These are phyloP conservation scores for Sebastes taczanowskii DNA, from an alignment of 2,797 vertebrate species.

Conservation along the genomic window DNA sequence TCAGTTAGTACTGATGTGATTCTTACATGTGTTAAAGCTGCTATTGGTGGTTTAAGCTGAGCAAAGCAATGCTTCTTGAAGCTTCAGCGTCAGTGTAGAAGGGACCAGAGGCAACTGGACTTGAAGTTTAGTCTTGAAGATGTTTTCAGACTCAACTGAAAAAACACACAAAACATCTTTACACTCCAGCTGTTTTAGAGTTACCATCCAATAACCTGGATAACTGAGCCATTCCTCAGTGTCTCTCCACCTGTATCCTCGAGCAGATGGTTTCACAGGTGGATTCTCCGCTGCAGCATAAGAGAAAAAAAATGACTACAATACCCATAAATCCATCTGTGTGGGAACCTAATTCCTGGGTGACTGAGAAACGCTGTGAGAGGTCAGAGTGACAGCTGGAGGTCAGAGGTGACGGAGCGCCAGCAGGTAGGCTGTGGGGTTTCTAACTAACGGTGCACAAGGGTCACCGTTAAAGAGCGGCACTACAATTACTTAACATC, in stretches of 20 bases:
- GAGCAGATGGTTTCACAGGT: constrained; percentile 21
- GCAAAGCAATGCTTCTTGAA: too few relatives aligned
- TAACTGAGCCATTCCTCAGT: background rate
- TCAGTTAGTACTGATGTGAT: background rate
- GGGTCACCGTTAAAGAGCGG: constrained; percentile 16
- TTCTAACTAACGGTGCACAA: background rate
- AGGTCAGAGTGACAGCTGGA: constrained; percentile 23
- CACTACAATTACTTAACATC: background rate
- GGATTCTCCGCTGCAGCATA: background rate
- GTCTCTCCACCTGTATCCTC: background rate
- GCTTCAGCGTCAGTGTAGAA: background rate
- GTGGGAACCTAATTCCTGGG: constrained; percentile 33
- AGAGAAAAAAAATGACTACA: background rate
- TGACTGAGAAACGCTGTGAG: constrained; percentile 1
- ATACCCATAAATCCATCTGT: constrained; percentile 41
- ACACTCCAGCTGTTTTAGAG: background rate
- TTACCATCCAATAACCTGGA: background rate
- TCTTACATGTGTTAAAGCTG: background rate
- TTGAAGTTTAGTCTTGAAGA: background rate
- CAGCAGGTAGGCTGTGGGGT: constrained; percentile 11
- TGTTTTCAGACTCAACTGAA: background rate
- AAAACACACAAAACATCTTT: background rate
- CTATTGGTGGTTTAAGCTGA: background rate
- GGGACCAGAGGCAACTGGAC: background rate
- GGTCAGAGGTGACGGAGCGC: constrained; percentile 32